Evolutionary conservation across 2,888 invertebrate genomes (phyloP).

Genomic region (Mythimna vitellina): DNA sequence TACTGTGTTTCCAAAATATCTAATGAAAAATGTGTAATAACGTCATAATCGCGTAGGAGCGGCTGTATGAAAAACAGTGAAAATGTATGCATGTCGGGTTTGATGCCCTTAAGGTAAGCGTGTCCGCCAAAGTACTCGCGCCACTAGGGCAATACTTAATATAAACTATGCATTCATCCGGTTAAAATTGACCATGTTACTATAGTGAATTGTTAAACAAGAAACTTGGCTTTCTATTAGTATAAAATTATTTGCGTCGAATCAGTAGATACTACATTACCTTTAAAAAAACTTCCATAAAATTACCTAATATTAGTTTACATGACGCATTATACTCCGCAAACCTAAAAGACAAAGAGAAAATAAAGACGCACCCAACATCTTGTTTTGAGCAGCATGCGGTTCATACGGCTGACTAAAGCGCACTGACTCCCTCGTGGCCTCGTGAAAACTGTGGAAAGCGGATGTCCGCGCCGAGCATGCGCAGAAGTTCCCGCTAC

Average conservation of each 20-base stretch:
- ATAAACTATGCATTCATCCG: background rate
- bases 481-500: constrained; percentile 36
- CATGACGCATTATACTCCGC: constrained; percentile 20
- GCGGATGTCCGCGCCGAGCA: constrained; percentile 41
- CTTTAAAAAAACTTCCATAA: background rate
- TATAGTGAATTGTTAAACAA: background rate
- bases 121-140: no score
- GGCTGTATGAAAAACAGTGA: no score
- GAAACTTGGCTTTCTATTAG: background rate
- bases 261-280: background rate
- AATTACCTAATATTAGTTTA: background rate
- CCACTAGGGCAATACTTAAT: no score
- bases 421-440: constrained; percentile 24
- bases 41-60: no score
- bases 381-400: constrained; percentile 16
- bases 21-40: no score
- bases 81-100: no score
- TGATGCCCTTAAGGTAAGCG: no score
- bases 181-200: background rate
- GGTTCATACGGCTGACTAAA: background rate
- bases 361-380: constrained; percentile 28
- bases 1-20: no score
- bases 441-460: constrained; percentile 36
- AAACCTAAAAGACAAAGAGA: constrained; percentile 12
- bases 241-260: background rate